Conservation (phyloP, 1,140 invertebrate genomes). For the Ptiloglossa arizonensis region DNA sequence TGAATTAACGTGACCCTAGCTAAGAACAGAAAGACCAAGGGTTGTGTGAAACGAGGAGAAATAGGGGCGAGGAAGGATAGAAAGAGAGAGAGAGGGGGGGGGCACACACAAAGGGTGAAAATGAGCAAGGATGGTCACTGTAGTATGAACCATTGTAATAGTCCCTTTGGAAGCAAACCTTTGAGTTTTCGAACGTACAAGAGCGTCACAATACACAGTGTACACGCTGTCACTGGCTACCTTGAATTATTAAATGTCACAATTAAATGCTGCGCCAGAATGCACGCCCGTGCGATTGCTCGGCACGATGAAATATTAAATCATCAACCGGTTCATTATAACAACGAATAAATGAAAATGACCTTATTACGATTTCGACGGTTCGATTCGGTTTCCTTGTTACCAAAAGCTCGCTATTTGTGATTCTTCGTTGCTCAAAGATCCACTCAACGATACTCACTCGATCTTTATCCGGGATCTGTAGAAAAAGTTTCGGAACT, state of each 20-base stretch:
- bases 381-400: constrained; percentile 20
- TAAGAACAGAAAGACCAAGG: constrained; percentile 36
- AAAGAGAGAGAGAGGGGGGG: neutral
- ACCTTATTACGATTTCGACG: constrained; percentile 35
- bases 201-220: constrained; percentile 45
- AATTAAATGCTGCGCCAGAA: constrained; percentile 62
- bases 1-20: constrained; percentile 64
- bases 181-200: constrained; percentile 54
- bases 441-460: neutral
- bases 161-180: constrained; percentile 58
- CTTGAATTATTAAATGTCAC: constrained; percentile 63
- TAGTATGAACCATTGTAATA: constrained; percentile 59
- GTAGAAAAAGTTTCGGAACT: neutral
- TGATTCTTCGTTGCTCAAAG: constrained; percentile 28
- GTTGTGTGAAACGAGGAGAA: constrained; percentile 23
- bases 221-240: constrained; percentile 20
- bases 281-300: constrained; percentile 41
- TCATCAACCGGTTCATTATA: constrained; percentile 44
- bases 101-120: neutral
- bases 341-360: constrained; percentile 49
- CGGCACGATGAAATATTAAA: constrained; percentile 61
- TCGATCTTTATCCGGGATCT: neutral
- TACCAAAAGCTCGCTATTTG: constrained; percentile 3
- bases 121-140: constrained; percentile 30
- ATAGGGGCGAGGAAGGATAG: constrained; percentile 4